phyloP scores from a whole-genome alignment of 2,797 vertebrate species.

The Macroramphosus scolopax region DNA sequence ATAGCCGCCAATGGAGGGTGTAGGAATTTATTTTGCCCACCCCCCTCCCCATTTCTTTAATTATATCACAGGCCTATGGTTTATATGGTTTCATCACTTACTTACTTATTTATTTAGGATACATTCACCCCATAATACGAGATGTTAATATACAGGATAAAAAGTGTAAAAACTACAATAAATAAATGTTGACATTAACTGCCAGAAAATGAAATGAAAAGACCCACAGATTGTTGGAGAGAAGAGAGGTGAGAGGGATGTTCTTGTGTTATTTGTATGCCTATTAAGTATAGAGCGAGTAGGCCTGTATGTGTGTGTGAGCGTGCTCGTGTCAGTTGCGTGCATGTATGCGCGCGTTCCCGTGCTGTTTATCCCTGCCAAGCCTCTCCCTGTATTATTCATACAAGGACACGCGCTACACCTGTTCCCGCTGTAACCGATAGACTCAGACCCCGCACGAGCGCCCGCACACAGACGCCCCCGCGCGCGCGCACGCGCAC shows the following conservation, averaged over 20 bases:
- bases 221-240: neutral
- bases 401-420: conserved; percentile 64
- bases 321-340: neutral
- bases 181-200: too few species aligned
- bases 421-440: conserved; percentile 71
- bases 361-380: conserved; percentile 35
- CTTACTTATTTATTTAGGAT: too few species aligned
- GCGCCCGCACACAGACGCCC: neutral
- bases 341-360: neutral
- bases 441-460: conserved; percentile 42
- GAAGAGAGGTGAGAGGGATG: too few species aligned
- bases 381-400: conserved; percentile 62
- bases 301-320: neutral
- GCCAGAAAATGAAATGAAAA: neutral
- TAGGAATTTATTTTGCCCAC: too few species aligned
- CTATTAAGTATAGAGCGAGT: too few species aligned
- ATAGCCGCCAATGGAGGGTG: conserved; percentile 58
- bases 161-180: too few species aligned
- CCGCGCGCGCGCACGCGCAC: neutral
- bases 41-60: too few species aligned
- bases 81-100: too few species aligned
- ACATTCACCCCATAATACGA: too few species aligned
- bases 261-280: too few species aligned
- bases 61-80: too few species aligned
- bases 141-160: too few species aligned